These are phyloP conservation scores for Eupsilia transversa DNA, from an alignment of 2,888 invertebrate species.

Conservation along the genomic window DNA sequence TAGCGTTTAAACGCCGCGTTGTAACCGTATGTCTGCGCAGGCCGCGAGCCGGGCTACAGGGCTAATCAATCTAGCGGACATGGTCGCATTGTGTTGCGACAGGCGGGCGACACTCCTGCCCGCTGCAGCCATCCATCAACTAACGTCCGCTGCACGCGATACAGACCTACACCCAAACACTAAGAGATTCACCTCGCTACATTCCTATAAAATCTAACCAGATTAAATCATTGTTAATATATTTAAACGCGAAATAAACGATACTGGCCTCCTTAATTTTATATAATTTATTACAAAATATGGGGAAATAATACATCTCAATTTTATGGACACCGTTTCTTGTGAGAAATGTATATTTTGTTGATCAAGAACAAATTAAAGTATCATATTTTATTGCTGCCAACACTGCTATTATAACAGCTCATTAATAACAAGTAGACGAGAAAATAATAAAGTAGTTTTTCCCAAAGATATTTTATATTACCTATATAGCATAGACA, in stretches of 20 bases:
- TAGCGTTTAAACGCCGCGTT: slow-evolving; percentile 49
- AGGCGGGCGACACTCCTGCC: slow-evolving; percentile 68
- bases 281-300: slow-evolving; percentile 25
- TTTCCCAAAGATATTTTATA: slow-evolving; percentile 15
- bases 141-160: slow-evolving; percentile 56
- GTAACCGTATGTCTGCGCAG: slow-evolving; percentile 47
- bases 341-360: slow-evolving; percentile 41
- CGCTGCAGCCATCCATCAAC: slow-evolving; percentile 68
- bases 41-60: slow-evolving; percentile 31
- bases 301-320: slow-evolving; percentile 35
- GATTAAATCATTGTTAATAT: slow-evolving; percentile 23
- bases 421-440: slow-evolving; percentile 44
- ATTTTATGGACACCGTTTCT: slow-evolving; percentile 39
- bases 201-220: slow-evolving; percentile 34
- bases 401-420: slow-evolving; percentile 39
- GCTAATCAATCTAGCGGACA: slow-evolving; percentile 74
- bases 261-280: slow-evolving; percentile 4
- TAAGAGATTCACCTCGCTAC: slow-evolving; percentile 46
- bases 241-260: slow-evolving; percentile 21
- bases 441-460: slow-evolving; percentile 41
- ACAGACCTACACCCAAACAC: slow-evolving; percentile 46
- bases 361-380: slow-evolving; percentile 52
- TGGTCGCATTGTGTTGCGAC: slow-evolving; percentile 72
- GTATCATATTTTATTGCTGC: slow-evolving; percentile 55
- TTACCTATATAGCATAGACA: slow-evolving; percentile 28